Evolutionary conservation across 2,113 vertebrate species (phyloP).

Genomic region (Numida meleagris): DNA sequence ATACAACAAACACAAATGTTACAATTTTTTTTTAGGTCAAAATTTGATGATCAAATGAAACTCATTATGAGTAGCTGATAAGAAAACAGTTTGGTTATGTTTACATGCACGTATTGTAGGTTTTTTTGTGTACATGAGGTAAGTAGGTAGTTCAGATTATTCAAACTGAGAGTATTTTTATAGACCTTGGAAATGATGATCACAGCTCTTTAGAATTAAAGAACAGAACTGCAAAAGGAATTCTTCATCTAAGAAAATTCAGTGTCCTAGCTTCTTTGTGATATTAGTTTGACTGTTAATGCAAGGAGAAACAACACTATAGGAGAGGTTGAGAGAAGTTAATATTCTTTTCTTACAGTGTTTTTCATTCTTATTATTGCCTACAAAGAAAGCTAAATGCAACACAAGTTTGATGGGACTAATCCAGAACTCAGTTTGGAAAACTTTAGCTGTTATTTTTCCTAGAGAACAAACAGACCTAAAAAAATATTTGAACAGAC

Average conservation of each 20-base stretch:
- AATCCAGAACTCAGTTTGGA: background rate
- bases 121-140: background rate
- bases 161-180: background rate
- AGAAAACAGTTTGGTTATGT: background rate
- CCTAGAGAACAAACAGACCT: rapidly evolving
- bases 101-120: background rate
- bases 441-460: background rate
- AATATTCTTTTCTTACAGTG: background rate
- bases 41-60: background rate
- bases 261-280: background rate
- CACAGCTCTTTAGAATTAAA: background rate
- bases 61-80: background rate
- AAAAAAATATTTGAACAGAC: background rate
- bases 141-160: background rate
- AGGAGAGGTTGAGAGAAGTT: background rate
- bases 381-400: background rate
- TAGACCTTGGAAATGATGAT: background rate
- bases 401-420: background rate
- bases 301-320: background rate
- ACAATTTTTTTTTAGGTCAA: background rate
- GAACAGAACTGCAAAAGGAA: background rate
- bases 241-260: background rate
- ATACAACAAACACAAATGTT: background rate
- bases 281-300: background rate
- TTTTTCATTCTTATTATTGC: background rate